Percentiles rank a stretch among this genome's conserved stretches.
phyloP scores from a whole-genome alignment of 2,797 vertebrate species.

The Hemibagrus guttatus region DNA sequence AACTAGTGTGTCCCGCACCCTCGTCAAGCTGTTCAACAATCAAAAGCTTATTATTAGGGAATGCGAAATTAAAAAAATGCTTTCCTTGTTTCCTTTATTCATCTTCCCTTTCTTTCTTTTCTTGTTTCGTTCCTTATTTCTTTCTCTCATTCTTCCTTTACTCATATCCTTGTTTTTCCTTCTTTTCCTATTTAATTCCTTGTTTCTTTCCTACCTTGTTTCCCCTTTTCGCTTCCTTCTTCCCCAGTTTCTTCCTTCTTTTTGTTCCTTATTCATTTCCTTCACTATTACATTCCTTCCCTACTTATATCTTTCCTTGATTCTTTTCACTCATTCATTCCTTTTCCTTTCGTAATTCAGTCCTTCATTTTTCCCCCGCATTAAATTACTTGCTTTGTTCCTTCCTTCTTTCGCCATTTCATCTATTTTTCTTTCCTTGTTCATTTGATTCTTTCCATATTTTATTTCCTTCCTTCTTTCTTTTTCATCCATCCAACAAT shows the following conservation, averaged over 20 bases:
- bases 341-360: too few relatives aligned
- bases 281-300: too few relatives aligned
- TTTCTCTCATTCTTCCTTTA: neutral
- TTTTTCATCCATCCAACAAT: neutral
- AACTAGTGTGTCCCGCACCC: neutral
- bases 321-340: neutral
- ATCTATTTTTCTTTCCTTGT: neutral
- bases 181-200: neutral
- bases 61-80: neutral
- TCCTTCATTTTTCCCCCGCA: too few relatives aligned
- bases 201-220: neutral
- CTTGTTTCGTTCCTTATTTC: neutral
- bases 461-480: neutral
- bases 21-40: neutral
- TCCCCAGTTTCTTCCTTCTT: too few relatives aligned
- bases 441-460: neutral
- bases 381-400: neutral
- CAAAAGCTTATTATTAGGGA: neutral
- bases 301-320: neutral
- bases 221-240: neutral
- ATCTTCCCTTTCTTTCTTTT: neutral
- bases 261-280: too few relatives aligned
- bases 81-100: neutral
- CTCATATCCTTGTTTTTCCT: too few relatives aligned
- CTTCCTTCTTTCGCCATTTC: neutral